Percentiles rank a stretch among this genome's conserved stretches.
Evolutionary conservation across 2,797 vertebrate genomes (phyloP).

Genomic region (Otolemur crassicaudatus): DNA sequence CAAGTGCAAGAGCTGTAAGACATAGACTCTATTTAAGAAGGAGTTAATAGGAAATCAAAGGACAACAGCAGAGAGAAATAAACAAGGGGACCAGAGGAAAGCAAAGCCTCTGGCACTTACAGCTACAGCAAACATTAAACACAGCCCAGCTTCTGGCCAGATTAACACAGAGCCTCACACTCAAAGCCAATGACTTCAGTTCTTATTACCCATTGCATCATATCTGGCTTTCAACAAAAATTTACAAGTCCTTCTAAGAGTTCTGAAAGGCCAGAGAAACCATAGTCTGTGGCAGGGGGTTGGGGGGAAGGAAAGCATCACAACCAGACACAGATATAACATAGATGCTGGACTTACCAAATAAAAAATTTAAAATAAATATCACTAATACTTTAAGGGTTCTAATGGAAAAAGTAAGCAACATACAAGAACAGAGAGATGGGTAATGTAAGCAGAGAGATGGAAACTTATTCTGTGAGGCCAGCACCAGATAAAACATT

Average conservation of each 20-base stretch:
- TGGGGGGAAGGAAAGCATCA: background rate
- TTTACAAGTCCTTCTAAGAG: background rate
- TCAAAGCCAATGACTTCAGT: background rate
- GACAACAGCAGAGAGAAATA: background rate
- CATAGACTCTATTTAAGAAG: background rate
- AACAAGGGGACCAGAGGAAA: background rate
- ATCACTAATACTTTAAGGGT: background rate
- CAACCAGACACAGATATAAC: background rate
- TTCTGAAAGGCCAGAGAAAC: background rate
- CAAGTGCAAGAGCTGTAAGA: background rate
- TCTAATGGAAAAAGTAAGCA: background rate
- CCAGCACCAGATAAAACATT: background rate
- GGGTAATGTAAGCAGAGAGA: background rate
- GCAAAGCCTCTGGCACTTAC: background rate
- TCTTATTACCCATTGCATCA: background rate
- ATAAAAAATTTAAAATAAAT: background rate
- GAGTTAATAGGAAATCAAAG: slow-evolving; percentile 15
- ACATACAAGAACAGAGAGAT: background rate
- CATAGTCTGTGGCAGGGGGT: background rate
- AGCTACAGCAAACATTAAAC: background rate
- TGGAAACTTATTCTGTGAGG: background rate
- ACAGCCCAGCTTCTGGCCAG: background rate
- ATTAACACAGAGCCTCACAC: background rate
- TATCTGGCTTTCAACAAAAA: background rate
- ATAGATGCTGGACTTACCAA: background rate